Percentiles rank a stretch among this genome's conserved stretches.
phyloP scores from a whole-genome alignment of 2,113 vertebrate species.

The Peromyscus maniculatus region DNA sequence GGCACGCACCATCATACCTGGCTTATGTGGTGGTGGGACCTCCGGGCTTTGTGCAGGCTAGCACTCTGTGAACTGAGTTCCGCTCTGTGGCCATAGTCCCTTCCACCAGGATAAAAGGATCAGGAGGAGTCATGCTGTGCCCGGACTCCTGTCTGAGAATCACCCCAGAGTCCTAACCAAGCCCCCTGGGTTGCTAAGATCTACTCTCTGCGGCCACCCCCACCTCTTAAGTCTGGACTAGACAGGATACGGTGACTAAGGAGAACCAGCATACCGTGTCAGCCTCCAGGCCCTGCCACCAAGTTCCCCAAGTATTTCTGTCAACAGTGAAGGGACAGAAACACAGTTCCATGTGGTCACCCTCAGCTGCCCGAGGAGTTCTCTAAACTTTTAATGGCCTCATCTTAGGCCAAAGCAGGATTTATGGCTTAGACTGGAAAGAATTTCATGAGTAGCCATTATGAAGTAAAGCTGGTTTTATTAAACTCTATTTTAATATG shows the following conservation, averaged over 20 bases:
- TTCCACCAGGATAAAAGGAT: accelerated
- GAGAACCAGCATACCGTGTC: background rate
- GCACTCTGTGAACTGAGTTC: background rate
- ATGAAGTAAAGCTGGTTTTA: background rate
- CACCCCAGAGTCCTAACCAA: background rate
- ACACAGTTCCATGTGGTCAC: background rate
- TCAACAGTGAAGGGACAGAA: background rate
- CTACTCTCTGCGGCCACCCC: background rate
- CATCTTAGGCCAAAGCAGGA: background rate
- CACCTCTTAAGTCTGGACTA: background rate
- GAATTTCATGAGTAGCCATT: background rate
- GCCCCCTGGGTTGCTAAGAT: background rate
- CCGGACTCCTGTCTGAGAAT: background rate
- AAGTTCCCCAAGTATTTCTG: background rate
- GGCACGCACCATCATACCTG: background rate
- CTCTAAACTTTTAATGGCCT: background rate
- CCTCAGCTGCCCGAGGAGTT: background rate
- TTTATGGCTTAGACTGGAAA: background rate
- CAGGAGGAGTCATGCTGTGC: too few species aligned
- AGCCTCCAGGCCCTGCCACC: background rate
- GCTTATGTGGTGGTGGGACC: background rate
- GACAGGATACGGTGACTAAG: background rate
- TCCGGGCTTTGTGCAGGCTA: background rate
- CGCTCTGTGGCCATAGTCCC: background rate
- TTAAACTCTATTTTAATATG: background rate